Percentiles rank a stretch among this genome's conserved stretches.
phyloP scores from a whole-genome alignment of 2,888 invertebrate genomes.

The Spilosoma lubricipeda region DNA sequence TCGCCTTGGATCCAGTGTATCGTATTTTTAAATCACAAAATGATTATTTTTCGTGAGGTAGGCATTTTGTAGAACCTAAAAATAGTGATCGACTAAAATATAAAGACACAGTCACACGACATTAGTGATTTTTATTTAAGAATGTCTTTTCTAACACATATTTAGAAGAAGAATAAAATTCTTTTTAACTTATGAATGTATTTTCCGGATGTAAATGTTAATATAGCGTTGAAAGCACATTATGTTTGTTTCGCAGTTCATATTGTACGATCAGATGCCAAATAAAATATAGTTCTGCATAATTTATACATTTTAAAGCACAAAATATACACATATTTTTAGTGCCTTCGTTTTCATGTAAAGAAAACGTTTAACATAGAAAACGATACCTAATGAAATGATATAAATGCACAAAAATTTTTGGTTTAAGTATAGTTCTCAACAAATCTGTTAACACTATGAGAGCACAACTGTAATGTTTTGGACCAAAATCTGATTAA shows the following conservation, averaged over 20 bases:
- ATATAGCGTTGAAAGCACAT: background rate
- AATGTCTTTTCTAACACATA: background rate
- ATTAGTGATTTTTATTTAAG: background rate
- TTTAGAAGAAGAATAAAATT: background rate
- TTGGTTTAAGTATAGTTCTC: background rate
- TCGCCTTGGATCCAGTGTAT: background rate
- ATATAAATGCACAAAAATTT: background rate
- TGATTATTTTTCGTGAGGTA: background rate
- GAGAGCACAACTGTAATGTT: too few relatives aligned
- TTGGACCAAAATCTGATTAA: too few relatives aligned
- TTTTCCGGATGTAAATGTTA: background rate
- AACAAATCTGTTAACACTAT: too few relatives aligned
- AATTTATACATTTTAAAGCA: background rate
- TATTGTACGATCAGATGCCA: background rate
- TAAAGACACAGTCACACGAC: background rate
- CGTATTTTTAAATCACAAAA: background rate
- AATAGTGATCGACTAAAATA: background rate
- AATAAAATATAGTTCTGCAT: background rate
- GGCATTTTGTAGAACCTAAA: background rate
- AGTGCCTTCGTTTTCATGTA: background rate
- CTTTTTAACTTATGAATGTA: background rate
- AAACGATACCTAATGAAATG: background rate
- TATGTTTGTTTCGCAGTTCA: background rate
- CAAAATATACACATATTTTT: background rate
- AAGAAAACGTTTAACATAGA: background rate